Evolutionary conservation across 2,797 vertebrate species (phyloP).

Genomic region (Phrynocephalus vlangalii): DNA sequence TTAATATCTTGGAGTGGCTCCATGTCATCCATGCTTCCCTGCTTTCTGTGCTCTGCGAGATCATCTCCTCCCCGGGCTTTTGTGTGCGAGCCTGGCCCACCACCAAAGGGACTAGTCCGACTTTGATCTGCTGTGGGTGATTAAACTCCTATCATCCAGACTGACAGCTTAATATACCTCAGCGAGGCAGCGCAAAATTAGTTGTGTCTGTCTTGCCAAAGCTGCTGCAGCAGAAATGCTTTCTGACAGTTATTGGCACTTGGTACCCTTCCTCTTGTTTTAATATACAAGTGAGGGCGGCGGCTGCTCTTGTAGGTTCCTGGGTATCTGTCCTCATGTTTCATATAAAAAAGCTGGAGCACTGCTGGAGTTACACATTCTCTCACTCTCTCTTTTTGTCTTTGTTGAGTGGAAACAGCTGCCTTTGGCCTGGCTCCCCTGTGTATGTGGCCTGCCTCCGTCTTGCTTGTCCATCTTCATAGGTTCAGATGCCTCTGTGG

Average conservation of each 20-base stretch:
- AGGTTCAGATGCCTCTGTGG: conserved; percentile 1
- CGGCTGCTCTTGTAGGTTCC: conserved; percentile 25
- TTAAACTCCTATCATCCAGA: conserved; percentile 67
- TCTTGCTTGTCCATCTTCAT: conserved; percentile 29
- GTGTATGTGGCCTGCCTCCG: neutral
- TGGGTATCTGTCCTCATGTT: conserved; percentile 39
- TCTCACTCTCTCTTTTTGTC: neutral
- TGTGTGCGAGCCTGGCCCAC: neutral
- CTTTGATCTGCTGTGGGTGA: conserved; percentile 68
- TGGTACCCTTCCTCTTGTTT: conserved; percentile 16
- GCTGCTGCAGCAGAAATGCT: conserved; percentile 58
- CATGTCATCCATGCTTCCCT: fast-evolving
- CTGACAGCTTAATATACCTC: conserved; percentile 72
- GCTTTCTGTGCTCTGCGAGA: fast-evolving
- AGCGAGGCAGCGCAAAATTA: conserved; percentile 52
- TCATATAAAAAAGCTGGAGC: neutral
- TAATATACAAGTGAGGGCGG: neutral
- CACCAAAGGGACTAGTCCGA: neutral
- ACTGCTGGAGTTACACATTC: conserved; percentile 36
- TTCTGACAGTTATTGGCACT: conserved; percentile 66
- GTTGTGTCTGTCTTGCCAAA: conserved; percentile 69
- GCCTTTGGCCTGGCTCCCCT: conserved; percentile 1
- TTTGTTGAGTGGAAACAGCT: conserved; percentile 45
- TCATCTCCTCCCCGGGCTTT: conserved; percentile 9
- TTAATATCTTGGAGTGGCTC: neutral